Conservation (phyloP, 2,113 vertebrate species). For the Calyptomena viridis region DNA sequence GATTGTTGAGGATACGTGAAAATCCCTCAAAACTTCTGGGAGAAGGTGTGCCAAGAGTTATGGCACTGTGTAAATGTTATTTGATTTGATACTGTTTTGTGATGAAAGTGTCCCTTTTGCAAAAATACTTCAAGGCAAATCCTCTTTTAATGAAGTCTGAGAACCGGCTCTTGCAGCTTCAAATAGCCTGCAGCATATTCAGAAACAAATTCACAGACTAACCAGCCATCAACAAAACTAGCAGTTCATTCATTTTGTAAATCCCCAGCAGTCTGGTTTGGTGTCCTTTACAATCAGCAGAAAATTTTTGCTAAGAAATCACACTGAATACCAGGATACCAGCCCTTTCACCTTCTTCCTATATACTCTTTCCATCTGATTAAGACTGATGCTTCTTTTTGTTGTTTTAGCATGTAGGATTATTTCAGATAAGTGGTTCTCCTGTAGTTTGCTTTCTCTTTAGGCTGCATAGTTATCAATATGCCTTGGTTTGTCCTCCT, state of each 20-base stretch:
- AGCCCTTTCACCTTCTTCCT: not conserved
- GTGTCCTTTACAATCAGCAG: not conserved
- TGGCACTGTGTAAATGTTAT: not conserved
- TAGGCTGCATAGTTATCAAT: not conserved
- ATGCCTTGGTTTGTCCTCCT: not conserved
- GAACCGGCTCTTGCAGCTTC: not conserved
- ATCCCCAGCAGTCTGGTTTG: not conserved
- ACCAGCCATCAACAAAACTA: not conserved
- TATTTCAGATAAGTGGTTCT: not conserved
- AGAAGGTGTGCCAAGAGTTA: not conserved
- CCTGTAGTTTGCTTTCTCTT: not conserved
- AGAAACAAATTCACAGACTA: not conserved
- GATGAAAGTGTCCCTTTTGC: not conserved
- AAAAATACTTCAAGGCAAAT: not conserved
- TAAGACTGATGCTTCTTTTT: not conserved
- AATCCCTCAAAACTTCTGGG: not conserved
- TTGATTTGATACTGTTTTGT: not conserved
- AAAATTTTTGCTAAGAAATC: not conserved
- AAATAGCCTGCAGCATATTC: not conserved
- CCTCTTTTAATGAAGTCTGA: not conserved
- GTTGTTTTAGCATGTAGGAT: not conserved
- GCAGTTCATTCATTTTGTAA: not conserved
- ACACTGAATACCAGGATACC: not conserved
- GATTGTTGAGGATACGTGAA: not conserved
- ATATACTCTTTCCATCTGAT: not conserved